These are phyloP conservation scores for Chromobotia macracanthus DNA, from an alignment of 2,797 vertebrate species.

Conservation along the genomic window DNA sequence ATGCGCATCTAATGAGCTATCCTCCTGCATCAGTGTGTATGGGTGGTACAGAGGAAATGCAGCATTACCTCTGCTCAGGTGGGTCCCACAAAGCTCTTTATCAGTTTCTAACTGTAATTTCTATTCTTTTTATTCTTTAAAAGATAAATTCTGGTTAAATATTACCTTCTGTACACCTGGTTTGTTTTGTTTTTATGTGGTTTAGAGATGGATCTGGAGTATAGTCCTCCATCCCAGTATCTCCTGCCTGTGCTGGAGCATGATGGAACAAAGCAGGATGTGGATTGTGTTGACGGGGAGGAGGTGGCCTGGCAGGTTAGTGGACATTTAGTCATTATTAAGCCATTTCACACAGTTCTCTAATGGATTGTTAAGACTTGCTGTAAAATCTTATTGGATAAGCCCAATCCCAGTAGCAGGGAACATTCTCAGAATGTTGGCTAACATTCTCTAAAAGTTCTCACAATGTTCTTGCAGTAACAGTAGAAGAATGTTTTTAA, in stretches of 20 bases:
- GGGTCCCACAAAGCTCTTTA: background rate
- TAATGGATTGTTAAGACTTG: no score
- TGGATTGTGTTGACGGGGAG: slow-evolving; percentile 67
- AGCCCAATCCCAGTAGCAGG: no score
- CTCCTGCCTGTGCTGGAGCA: slow-evolving; percentile 83
- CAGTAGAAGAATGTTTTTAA: no score
- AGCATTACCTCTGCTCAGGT: slow-evolving; percentile 88
- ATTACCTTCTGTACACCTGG: background rate
- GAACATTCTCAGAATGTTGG: no score
- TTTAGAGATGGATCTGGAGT: slow-evolving; percentile 86
- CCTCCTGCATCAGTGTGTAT: slow-evolving; percentile 82
- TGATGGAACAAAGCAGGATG: slow-evolving; percentile 63
- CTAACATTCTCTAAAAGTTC: no score
- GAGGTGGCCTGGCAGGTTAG: slow-evolving; percentile 86
- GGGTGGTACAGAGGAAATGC: slow-evolving; percentile 83
- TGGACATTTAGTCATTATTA: background rate
- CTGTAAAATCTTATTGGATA: no score
- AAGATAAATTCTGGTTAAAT: background rate
- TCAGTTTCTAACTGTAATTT: background rate
- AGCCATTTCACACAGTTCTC: background rate
- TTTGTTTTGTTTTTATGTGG: slow-evolving; percentile 15
- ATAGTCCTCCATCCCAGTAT: slow-evolving; percentile 88
- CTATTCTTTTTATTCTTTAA: background rate
- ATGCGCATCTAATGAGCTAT: slow-evolving; percentile 81
- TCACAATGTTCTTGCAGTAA: no score